Evolutionary conservation across 2,113 vertebrate species (phyloP).

Genomic region (Ceyx cyanopectus): DNA sequence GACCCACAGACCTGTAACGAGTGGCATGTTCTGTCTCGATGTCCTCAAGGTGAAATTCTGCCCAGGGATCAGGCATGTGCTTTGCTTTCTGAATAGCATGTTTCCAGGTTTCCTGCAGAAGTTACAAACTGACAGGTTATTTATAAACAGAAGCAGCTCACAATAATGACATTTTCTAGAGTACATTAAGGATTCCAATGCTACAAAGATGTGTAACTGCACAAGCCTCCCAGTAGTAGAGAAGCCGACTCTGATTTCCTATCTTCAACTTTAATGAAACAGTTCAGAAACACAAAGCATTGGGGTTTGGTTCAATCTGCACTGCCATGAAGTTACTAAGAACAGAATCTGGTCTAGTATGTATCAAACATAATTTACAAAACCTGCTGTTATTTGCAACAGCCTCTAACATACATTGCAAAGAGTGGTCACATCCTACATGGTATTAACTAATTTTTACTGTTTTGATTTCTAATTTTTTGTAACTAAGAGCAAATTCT

Average conservation of each 20-base stretch:
- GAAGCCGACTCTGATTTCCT: background rate
- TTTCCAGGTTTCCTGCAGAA: slow-evolving; percentile 89
- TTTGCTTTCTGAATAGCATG: slow-evolving; percentile 94
- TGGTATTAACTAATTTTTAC: background rate
- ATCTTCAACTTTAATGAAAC: background rate
- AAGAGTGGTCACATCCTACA: background rate
- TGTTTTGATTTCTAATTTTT: background rate
- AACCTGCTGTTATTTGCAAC: background rate
- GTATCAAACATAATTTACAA: background rate
- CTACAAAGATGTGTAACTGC: background rate
- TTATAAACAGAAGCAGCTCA: background rate
- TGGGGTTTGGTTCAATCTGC: background rate
- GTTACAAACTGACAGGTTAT: background rate
- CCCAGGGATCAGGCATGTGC: slow-evolving; percentile 97
- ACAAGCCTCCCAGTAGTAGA: background rate
- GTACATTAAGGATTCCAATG: background rate
- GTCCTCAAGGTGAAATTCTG: slow-evolving; percentile 95
- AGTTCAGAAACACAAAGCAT: background rate
- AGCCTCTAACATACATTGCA: background rate
- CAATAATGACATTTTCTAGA: background rate
- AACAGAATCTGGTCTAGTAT: background rate
- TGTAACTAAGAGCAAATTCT: background rate
- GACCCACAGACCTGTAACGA: slow-evolving; percentile 88
- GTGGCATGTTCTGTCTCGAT: slow-evolving; percentile 85
- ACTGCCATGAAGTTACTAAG: background rate